Base-by-base conservation (phyloP, 2,888 invertebrate genomes). In the Anagyrus pseudococci region DNA sequence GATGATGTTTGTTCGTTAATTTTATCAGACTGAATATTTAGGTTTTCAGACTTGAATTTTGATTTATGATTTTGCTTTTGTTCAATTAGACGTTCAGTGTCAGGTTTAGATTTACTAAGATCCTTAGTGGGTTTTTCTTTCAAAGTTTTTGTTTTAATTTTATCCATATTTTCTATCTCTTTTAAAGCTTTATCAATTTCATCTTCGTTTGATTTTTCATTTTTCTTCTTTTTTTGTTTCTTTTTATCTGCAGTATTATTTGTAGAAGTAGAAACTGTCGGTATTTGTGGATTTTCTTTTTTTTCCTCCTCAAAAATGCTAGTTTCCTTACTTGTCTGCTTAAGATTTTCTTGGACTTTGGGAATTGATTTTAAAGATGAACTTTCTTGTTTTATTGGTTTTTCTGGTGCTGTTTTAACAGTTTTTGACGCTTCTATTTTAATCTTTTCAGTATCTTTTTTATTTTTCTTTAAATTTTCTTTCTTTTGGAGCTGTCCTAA, bases 121-220 rank as follows among this genome's bases (percentile, higher is more conserved):
- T 69, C 67, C 29, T 70, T 72, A 15, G 70, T 75, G 29, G 64
- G 50, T 25, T 75, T 79, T 10, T 75, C 78, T 55, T 74, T 76
- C 20, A 59, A 62, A n/a, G 52, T 63, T 56, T 73, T 79, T 6
- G 65, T 53, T 61, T 74, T 78, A 52, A 75, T 67, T 44, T 77
- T 78, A 55, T 78, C 77, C 77, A 81, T 77, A 43, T 74, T 75
- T 40, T 78, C 78, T 44, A 83, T 83, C 72, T 83, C 84, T 71
- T 79, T 82, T 37, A 83, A 71, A 53, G 83, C 83, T 67, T 80
- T 80, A 61, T 84, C 84, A 53, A 83, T 82, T 69, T 83, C 83
- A 66, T 83, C 83, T 48, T 77, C 80, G 17, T 72, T 64, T 2
- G 70, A 67, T 59, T 75, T 75, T 22, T 75, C 76, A 20, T 60